Conservation (phyloP, 1,140 invertebrate genomes). For the Vanessa atalanta region DNA sequence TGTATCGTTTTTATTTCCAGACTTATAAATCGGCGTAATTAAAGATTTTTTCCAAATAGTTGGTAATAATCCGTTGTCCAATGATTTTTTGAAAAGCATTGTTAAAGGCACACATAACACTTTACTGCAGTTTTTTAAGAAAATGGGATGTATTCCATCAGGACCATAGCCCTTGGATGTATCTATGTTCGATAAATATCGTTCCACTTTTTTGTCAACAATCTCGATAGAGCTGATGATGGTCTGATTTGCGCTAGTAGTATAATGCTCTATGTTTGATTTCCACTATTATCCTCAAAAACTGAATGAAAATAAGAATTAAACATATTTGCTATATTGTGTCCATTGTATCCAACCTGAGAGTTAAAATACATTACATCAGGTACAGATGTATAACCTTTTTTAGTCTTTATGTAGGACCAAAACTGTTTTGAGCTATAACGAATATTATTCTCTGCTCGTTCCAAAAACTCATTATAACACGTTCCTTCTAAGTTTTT, state of each 20-base stretch:
- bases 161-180: neutral
- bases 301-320: conserved; percentile 9
- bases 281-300: conserved; percentile 6
- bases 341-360: conserved; percentile 1
- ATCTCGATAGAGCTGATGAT: conserved; percentile 1
- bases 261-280: neutral
- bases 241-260: neutral
- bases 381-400: conserved; percentile 11
- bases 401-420: conserved; percentile 17
- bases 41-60: conserved; percentile 13
- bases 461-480: conserved; percentile 14
- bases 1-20: neutral
- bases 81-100: conserved; percentile 8
- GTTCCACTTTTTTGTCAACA: neutral
- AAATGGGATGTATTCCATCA: conserved; percentile 9
- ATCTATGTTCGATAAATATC: neutral
- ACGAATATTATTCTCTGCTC: conserved; percentile 17
- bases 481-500: conserved; percentile 9
- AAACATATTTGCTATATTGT: conserved; percentile 1
- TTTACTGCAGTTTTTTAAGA: conserved; percentile 18
- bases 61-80: conserved; percentile 13
- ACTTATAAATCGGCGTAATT: conserved; percentile 10
- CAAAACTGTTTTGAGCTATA: conserved; percentile 19
- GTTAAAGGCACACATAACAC: conserved; percentile 11
- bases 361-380: conserved; percentile 11